These are phyloP conservation scores for Mercenaria mercenaria DNA, from an alignment of 1,140 invertebrate genomes.

Conservation along the genomic window DNA sequence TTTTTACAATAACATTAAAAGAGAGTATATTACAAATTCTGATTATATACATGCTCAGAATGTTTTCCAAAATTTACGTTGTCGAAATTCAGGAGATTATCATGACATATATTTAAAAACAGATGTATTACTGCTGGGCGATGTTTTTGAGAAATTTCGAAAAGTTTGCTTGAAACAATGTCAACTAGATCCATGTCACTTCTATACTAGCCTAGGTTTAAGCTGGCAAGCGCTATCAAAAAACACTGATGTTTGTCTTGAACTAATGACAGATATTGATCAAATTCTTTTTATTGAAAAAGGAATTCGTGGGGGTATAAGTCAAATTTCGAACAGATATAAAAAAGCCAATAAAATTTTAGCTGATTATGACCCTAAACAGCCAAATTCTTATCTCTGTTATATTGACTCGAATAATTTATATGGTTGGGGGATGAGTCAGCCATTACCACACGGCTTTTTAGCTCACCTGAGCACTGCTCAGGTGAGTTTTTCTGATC, in stretches of 20 bases:
- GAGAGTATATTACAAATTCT: conserved; percentile 30
- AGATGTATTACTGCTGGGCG: conserved; percentile 59
- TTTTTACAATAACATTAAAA: conserved; percentile 39
- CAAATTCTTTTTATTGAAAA: conserved; percentile 63
- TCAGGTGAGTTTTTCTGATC: no score
- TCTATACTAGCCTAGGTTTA: conserved; percentile 69
- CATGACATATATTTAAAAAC: conserved; percentile 68
- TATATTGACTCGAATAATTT: conserved; percentile 75
- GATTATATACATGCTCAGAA: conserved; percentile 63
- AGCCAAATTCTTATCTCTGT: conserved; percentile 17
- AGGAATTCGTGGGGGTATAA: conserved; percentile 65
- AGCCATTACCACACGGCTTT: conserved; percentile 55
- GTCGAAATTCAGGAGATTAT: conserved; percentile 50
- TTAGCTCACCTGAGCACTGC: no score
- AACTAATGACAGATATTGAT: conserved; percentile 64
- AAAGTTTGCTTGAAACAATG: conserved; percentile 17
- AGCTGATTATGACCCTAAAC: conserved; percentile 6
- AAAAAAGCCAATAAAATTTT: conserved; percentile 55
- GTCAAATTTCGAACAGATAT: conserved; percentile 60
- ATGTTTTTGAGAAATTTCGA: conserved; percentile 67
- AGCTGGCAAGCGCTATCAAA: conserved; percentile 72
- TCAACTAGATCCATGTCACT: conserved; percentile 50
- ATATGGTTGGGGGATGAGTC: conserved; percentile 66
- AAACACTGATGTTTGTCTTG: conserved; percentile 58
- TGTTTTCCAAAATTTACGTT: conserved; percentile 43